Percentiles rank a stretch among this genome's conserved stretches.
Conservation (phyloP, 2,888 invertebrate species). For the Cerastis rubricosa region DNA sequence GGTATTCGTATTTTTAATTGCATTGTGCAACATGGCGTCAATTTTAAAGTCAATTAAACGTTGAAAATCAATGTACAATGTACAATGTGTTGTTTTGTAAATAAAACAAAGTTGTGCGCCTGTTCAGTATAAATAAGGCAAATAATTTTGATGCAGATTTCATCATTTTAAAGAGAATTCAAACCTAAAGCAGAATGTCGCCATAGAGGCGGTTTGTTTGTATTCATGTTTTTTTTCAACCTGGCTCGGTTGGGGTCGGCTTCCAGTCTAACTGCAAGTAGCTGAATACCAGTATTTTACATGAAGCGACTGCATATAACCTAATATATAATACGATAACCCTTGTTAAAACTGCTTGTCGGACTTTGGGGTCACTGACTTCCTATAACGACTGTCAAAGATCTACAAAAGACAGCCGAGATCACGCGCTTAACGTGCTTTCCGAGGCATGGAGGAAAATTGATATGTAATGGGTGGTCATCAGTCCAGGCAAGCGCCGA, state of each 20-base stretch:
- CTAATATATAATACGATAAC: too few species aligned
- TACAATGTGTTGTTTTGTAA: background rate
- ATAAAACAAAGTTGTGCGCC: background rate
- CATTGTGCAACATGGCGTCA: background rate
- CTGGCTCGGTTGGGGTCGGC: background rate
- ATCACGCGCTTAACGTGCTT: too few species aligned
- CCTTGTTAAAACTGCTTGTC: too few species aligned
- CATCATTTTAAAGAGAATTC: background rate
- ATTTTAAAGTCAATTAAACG: background rate
- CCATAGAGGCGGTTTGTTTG: background rate
- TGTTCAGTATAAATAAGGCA: background rate
- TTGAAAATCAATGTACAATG: background rate
- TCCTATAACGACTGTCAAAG: too few species aligned
- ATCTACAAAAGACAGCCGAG: too few species aligned
- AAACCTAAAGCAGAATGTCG: background rate
- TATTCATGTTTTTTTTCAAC: background rate
- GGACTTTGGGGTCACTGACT: too few species aligned
- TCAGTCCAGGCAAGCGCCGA: too few species aligned
- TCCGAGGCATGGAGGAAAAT: too few species aligned
- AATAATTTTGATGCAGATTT: background rate
- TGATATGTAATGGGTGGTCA: too few species aligned
- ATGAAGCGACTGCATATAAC: too few species aligned
- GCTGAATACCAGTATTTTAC: too few species aligned
- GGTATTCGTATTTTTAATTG: background rate
- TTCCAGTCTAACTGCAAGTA: too few species aligned